Evolutionary conservation across 1,140 invertebrate species (phyloP), one percentile per base, ranked within the genome.

Genomic region (Drosophila nigromelanica): DNA sequence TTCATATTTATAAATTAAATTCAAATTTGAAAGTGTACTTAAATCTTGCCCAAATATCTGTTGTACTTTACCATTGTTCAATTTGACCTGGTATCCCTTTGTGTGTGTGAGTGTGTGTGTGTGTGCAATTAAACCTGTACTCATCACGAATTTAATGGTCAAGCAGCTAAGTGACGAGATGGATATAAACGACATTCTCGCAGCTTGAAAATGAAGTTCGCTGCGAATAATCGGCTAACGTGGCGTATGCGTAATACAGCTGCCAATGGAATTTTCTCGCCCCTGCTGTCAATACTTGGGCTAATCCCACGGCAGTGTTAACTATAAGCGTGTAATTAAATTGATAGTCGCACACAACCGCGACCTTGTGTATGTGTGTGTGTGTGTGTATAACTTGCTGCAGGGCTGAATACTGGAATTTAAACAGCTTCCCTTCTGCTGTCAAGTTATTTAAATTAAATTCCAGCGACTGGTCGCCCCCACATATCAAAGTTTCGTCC

Each of bases 371-470:
- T 15, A 7, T 33, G n/a, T 27, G 15, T 2, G 21, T 35, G 11
- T 8, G 21, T 24, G 3, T 24, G 3, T 24, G 2, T 24, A 2
- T 24, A 24, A 21, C 21, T 8, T 5, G 15, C 33, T 60, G 60
- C n/a, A 6, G 43, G 35, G 50, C 37, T 7, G 33, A 35, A 10
- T 35, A 24, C 6, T 27, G 55, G 24, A 64, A 58, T 70, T 82
- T 78, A 76, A n/a, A 45, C 18, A 27, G 61, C 52, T 33, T 54
- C 64, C 56, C 48, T 56, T 18, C 45, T 33, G 45, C 21, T 69
- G 73, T 64, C 73, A 80, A 87, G 83, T 77, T 89, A 89, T 87
- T 87, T 87, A 87, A 87, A 83, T 89, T 89, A 87, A 87, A 87
- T 87, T 87, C 83, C 83, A 74, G 35, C 58, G 66, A 77, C 62